Evolutionary conservation across 2,888 invertebrate species (phyloP), one percentile per base, ranked within the genome.

Genomic region (Drosophila percnosoma): DNA sequence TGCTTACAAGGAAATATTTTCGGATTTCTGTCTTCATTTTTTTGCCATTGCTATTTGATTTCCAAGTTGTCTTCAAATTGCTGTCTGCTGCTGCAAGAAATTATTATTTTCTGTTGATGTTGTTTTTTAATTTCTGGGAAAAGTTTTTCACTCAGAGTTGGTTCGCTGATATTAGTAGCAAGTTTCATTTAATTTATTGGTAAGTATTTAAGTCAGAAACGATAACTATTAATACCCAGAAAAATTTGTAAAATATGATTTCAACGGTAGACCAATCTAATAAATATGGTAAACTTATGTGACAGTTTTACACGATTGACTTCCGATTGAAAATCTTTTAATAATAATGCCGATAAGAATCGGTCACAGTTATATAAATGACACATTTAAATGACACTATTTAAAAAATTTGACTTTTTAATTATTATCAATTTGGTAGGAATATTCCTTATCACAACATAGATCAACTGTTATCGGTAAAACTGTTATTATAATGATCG

Each of bases 1-100:
- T 67, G 71, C 68, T 84, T 84, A 82, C 87, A 67, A 68, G 68
- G 82, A 84, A 84, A 74, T 72, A 62, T 69, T 58, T 73, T 61
- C 61, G 57, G 54, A 31, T 38, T 40, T 59, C 31, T 33, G 31
- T 57, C 8, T 55, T 29, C 10, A 13, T 61, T 65, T 61, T 61
- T 49, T 52, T 45, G 36, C 57, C n/a, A 34, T n/a, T 59, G 27
- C 36, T 62, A 60, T 67, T 78, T 64, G 59, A 63, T 71, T 72
- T 74, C 36, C 60, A 71, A 59, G 64, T 79, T 73, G 74, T 71
- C 82, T 69, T 48, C 52, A 78, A 87, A 83, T 87, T 80, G 80
- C 49, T 61, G 63, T 64, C 38, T 40, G 57, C 52, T 55, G 4
- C 15, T 55, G 34, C 42, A 62, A 40, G 45, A 18, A 31, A 45